phyloP scores from a whole-genome alignment of 1,140 invertebrate species.

The Pogonognathellus flavescens region DNA sequence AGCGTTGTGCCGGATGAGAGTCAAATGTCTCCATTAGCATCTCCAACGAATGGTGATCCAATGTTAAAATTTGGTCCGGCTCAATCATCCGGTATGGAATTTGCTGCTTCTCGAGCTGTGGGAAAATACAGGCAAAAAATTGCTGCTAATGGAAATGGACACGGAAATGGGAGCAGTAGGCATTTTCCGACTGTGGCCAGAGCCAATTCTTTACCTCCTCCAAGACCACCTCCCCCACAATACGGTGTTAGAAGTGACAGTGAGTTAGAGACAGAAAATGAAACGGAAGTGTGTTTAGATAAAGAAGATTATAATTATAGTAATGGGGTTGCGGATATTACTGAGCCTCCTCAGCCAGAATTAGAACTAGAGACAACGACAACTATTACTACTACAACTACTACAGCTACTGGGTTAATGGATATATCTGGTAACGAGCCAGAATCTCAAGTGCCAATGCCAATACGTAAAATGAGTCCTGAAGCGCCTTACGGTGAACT shows the following conservation, averaged over 20 bases:
- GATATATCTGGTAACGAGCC: constrained; percentile 12
- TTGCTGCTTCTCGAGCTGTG: constrained; percentile 84
- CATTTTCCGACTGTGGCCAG: constrained; percentile 19
- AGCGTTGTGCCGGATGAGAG: constrained; percentile 13
- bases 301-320: constrained; percentile 23
- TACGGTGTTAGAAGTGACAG: constrained; percentile 42
- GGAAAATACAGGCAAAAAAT: constrained; percentile 85
- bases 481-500: constrained; percentile 15
- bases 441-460: constrained; percentile 32
- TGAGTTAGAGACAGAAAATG: constrained; percentile 33
- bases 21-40: constrained; percentile 12
- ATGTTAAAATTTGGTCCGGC: constrained; percentile 64
- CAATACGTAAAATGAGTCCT: constrained; percentile 1
- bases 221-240: constrained; percentile 63
- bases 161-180: constrained; percentile 67
- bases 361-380: neutral
- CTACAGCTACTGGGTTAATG: neutral
- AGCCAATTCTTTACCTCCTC: constrained; percentile 56
- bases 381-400: neutral
- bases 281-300: neutral
- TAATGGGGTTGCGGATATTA: constrained; percentile 17
- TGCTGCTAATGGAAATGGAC: constrained; percentile 75
- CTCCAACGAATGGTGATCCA: constrained; percentile 65
- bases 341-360: neutral
- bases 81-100: constrained; percentile 76